Percentiles rank a stretch among this genome's conserved stretches.
Conservation (phyloP, 2,888 invertebrate genomes). For the Altica lythri region DNA sequence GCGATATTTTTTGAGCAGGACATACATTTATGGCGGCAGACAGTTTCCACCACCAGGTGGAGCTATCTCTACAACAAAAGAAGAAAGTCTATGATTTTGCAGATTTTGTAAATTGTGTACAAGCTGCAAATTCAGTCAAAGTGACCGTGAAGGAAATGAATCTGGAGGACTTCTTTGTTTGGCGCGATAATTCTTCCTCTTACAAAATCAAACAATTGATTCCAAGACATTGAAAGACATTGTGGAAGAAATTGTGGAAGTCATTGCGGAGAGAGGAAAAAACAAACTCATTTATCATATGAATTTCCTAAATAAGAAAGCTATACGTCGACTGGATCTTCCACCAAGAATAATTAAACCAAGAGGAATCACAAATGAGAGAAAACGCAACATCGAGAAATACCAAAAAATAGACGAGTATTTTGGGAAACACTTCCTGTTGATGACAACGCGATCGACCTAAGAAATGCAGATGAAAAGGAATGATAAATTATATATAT, state of each 20-base stretch:
- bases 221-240: slow-evolving; percentile 12
- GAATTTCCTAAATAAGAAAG: slow-evolving; percentile 1
- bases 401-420: too few relatives aligned
- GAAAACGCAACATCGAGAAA: background rate
- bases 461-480: too few relatives aligned
- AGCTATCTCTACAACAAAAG: slow-evolving; percentile 25
- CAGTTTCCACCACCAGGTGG: slow-evolving; percentile 33
- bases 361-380: slow-evolving; percentile 5
- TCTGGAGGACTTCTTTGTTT: slow-evolving; percentile 25
- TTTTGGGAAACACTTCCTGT: too few relatives aligned
- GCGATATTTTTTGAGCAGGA: slow-evolving; percentile 28
- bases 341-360: slow-evolving; percentile 3
- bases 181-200: slow-evolving; percentile 26
- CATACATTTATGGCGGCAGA: slow-evolving; percentile 35
- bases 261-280: slow-evolving; percentile 16
- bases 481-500: too few relatives aligned
- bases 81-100: slow-evolving; percentile 28
- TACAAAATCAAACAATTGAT: slow-evolving; percentile 22
- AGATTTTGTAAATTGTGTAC: slow-evolving; percentile 28
- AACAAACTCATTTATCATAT: background rate
- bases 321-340: background rate
- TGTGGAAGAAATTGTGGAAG: slow-evolving; percentile 20
- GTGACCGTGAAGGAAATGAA: slow-evolving; percentile 29
- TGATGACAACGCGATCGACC: too few relatives aligned
- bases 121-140: slow-evolving; percentile 27